Conservation (phyloP, 1,140 invertebrate species). For the Dryas iulia region DNA sequence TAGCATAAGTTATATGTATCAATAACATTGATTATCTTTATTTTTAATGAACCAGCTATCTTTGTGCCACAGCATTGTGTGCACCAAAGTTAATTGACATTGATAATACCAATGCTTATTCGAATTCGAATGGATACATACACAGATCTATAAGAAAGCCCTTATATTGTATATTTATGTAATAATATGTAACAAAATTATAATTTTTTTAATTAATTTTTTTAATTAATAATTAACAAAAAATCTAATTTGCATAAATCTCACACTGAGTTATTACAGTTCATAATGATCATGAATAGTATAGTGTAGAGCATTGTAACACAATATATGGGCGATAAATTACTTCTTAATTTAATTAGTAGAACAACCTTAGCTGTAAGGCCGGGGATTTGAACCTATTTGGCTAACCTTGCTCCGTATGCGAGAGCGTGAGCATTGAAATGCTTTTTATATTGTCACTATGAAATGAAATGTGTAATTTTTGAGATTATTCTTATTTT, state of each 20-base stretch:
- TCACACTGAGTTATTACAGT: neutral
- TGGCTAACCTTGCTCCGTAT: slow-evolving; percentile 27
- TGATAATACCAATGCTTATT: no score
- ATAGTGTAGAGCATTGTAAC: neutral
- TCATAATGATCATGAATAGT: neutral
- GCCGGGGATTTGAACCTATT: slow-evolving; percentile 33
- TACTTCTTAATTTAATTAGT: slow-evolving; percentile 34
- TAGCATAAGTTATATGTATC: no score
- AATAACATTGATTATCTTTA: no score
- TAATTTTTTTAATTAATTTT: no score
- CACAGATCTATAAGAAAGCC: no score
- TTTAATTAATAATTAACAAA: neutral
- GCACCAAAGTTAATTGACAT: no score
- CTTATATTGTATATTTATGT: no score
- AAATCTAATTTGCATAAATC: neutral
- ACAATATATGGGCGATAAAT: neutral
- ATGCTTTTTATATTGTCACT: neutral
- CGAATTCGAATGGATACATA: no score
- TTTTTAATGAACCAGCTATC: no score
- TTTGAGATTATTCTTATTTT: neutral
- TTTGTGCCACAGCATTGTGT: no score
- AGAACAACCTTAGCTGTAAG: slow-evolving; percentile 32
- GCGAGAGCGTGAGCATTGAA: neutral
- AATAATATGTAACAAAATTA: no score
- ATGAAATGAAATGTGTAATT: neutral